These are phyloP conservation scores for Melospiza georgiana DNA, from an alignment of 2,113 vertebrate species.

Conservation along the genomic window DNA sequence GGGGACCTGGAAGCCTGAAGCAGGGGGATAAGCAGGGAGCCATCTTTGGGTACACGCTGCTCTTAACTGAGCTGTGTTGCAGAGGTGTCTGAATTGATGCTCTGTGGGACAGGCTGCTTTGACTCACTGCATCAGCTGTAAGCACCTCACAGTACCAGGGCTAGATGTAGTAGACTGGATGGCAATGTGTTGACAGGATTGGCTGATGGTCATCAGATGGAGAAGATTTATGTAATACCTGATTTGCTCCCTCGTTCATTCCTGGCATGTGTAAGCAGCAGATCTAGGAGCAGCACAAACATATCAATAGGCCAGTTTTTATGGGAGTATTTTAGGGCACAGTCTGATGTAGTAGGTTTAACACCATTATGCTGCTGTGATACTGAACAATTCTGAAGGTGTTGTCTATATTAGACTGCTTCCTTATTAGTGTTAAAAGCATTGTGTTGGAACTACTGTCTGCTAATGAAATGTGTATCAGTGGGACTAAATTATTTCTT, in stretches of 20 bases:
- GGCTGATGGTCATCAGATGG: neutral
- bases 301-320: neutral
- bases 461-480: neutral
- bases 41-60: neutral
- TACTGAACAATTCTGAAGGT: neutral
- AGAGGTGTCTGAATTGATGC: neutral
- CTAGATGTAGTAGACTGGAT: neutral
- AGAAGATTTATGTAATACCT: neutral
- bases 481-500: neutral
- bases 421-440: neutral
- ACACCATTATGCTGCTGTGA: neutral
- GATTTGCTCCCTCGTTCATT: fast-evolving
- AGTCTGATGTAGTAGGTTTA: neutral
- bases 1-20: neutral
- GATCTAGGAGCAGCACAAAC: neutral
- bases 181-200: neutral
- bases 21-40: neutral
- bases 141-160: fast-evolving
- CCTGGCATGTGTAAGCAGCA: neutral
- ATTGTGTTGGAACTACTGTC: neutral
- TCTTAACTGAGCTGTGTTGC: neutral
- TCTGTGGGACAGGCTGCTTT: neutral
- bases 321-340: neutral
- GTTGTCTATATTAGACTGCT: neutral
- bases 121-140: neutral